A percentile compares a stretch with the other conserved stretches of the same genome.
Evolutionary conservation across 1,140 invertebrate genomes (phyloP).

Genomic region (Parasteatoda tepidariorum): DNA sequence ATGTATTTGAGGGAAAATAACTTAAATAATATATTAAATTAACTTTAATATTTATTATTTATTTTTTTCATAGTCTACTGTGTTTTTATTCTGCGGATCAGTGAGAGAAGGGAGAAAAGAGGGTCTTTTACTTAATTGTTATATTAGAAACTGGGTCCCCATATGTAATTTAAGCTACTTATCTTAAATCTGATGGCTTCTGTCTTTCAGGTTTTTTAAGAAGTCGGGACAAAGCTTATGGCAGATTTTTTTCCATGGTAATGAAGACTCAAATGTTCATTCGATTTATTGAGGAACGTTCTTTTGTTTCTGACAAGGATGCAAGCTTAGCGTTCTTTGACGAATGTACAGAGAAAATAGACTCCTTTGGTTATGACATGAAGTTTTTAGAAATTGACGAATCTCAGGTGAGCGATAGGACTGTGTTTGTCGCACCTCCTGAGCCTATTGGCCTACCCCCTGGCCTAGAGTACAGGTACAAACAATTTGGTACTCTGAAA

Average conservation of each 20-base stretch:
- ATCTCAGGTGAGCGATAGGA: constrained; percentile 83
- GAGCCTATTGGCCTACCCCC: constrained; percentile 73
- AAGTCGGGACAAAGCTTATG: constrained; percentile 80
- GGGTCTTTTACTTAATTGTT: too few species aligned
- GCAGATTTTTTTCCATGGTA: constrained; percentile 90
- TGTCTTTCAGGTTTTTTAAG: constrained; percentile 73
- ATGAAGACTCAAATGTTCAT: constrained; percentile 98
- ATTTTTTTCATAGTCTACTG: too few species aligned
- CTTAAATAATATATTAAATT: too few species aligned
- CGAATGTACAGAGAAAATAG: constrained; percentile 88
- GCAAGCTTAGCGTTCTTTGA: constrained; percentile 95
- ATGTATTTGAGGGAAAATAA: too few species aligned
- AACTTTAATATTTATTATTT: too few species aligned
- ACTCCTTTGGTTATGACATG: constrained; percentile 69
- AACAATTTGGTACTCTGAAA: constrained; percentile 72
- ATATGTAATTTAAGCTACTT: too few species aligned
- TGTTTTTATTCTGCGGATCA: too few species aligned
- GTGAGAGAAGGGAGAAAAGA: too few species aligned
- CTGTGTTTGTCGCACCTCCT: constrained; percentile 96
- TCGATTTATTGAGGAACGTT: constrained; percentile 97
- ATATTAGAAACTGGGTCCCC: too few species aligned
- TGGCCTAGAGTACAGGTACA: constrained; percentile 67
- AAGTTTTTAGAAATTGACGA: constrained; percentile 82
- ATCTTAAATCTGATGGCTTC: too few species aligned
- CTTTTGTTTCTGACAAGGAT: constrained; percentile 97